Conservation (phyloP, 2,888 invertebrate genomes). For the Corbicula japonica region DNA sequence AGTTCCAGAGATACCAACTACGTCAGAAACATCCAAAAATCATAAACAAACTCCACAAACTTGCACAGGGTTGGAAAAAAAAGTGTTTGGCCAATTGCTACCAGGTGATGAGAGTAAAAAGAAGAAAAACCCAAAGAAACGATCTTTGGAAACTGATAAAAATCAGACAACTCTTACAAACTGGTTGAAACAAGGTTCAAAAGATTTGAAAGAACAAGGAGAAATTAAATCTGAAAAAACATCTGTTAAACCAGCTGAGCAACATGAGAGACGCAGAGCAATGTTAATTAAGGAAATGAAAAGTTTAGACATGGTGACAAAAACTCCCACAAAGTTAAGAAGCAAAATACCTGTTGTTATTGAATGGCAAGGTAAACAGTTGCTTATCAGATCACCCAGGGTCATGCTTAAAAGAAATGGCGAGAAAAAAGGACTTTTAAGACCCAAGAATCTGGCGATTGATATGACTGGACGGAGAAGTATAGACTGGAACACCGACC, state of each 20-base stretch:
- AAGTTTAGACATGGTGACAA: background rate
- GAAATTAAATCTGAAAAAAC: conserved; percentile 1
- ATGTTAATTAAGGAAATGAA: background rate
- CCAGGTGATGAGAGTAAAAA: conserved; percentile 3
- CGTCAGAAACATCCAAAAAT: too few relatives aligned
- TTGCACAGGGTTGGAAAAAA: too few relatives aligned
- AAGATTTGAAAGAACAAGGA: background rate
- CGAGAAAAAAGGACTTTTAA: background rate
- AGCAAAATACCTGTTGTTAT: conserved; percentile 44
- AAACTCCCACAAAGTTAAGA: background rate
- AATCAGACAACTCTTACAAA: conserved; percentile 28
- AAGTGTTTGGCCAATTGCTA: background rate
- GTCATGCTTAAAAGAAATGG: conserved; percentile 40
- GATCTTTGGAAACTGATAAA: conserved; percentile 20
- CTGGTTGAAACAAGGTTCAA: conserved; percentile 11
- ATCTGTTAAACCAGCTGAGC: too few relatives aligned
- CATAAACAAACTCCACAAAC: too few relatives aligned
- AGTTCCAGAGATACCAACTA: too few relatives aligned
- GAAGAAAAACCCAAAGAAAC: conserved; percentile 23
- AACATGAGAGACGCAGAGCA: too few relatives aligned
- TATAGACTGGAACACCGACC: conserved; percentile 26
- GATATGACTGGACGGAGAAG: conserved; percentile 44
- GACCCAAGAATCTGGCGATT: conserved; percentile 26
- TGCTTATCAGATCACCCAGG: conserved; percentile 51
- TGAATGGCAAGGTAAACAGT: conserved; percentile 55